Evolutionary conservation across 2,888 invertebrate species (phyloP).

Genomic region (Ypsolopha sequella): DNA sequence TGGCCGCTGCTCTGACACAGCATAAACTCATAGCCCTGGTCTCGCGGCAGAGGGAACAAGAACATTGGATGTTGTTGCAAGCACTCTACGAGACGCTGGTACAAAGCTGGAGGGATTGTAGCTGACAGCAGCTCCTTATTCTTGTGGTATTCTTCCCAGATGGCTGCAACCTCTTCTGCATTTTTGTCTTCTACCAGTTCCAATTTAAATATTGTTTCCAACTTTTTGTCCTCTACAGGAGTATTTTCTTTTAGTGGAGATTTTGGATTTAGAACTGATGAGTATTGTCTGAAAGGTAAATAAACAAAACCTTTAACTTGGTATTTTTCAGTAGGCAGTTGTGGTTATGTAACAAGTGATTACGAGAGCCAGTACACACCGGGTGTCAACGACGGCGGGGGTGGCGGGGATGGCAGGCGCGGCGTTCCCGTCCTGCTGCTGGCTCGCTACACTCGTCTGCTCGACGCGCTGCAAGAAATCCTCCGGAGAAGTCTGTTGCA

Average conservation of each 20-base stretch:
- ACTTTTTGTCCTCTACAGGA: constrained; percentile 46
- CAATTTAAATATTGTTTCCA: constrained; percentile 82
- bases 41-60: constrained; percentile 83
- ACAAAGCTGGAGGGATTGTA: constrained; percentile 73
- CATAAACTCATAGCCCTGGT: constrained; percentile 89
- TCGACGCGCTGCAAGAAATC: constrained; percentile 78
- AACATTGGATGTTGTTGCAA: constrained; percentile 77
- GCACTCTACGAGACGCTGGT: constrained; percentile 66
- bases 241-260: constrained; percentile 26
- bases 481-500: constrained; percentile 82
- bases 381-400: too few species aligned
- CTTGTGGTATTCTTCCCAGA: constrained; percentile 87
- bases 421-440: constrained; percentile 37
- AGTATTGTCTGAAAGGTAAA: constrained; percentile 62
- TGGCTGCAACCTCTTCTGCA: constrained; percentile 77
- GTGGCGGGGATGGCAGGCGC: too few species aligned
- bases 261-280: constrained; percentile 77
- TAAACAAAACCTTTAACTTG: too few species aligned
- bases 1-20: constrained; percentile 80
- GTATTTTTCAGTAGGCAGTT: too few species aligned
- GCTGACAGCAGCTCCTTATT: constrained; percentile 83
- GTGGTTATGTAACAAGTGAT: too few species aligned
- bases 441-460: constrained; percentile 18
- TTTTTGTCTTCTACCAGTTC: constrained; percentile 80
- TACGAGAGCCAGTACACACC: constrained; percentile 22